Evolutionary conservation across 2,797 vertebrate genomes (phyloP).

Genomic region (Hemitrygon akajei): DNA sequence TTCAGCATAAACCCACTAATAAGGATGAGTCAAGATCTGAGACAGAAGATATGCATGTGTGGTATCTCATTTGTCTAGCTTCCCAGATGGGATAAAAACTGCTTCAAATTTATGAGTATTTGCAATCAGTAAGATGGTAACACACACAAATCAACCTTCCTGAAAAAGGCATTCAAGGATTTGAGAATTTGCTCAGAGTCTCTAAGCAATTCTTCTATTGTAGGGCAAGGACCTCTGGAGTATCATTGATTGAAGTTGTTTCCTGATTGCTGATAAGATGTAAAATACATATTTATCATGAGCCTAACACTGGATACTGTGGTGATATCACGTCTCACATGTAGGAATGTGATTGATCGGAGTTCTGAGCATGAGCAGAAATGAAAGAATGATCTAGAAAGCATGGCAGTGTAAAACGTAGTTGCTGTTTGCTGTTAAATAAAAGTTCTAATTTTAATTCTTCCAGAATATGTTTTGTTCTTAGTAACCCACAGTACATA

Average conservation of each 20-base stretch:
- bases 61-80: background rate
- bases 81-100: background rate
- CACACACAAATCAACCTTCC: background rate
- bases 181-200: background rate
- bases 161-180: background rate
- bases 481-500: too few relatives aligned
- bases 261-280: background rate
- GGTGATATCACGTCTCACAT: too few relatives aligned
- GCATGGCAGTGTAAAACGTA: too few relatives aligned
- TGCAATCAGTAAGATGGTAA: background rate
- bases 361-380: too few relatives aligned
- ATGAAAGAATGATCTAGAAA: too few relatives aligned
- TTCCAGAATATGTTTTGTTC: too few relatives aligned
- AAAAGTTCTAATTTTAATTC: too few relatives aligned
- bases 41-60: background rate
- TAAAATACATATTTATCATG: background rate
- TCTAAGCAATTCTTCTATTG: background rate
- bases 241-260: background rate
- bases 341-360: too few relatives aligned
- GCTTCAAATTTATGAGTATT: background rate
- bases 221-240: background rate
- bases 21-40: background rate
- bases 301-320: background rate
- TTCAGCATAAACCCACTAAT: background rate
- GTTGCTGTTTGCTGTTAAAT: too few relatives aligned